These are phyloP conservation scores for Calosoma granatense DNA, from an alignment of 1,140 invertebrate species.

Conservation along the genomic window DNA sequence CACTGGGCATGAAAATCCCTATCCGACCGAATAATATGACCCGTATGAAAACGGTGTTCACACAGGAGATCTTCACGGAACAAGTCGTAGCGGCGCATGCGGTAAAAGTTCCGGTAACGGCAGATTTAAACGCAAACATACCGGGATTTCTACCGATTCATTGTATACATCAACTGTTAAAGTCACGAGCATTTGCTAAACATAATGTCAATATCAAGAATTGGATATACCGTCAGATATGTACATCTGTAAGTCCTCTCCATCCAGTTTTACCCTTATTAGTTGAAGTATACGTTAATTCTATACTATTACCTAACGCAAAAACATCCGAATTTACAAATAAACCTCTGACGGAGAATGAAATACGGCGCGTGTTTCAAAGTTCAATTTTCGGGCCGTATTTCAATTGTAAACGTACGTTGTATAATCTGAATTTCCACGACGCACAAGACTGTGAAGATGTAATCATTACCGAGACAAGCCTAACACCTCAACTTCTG, in stretches of 20 bases:
- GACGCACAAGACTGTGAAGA: slow-evolving; percentile 37
- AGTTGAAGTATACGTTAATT: slow-evolving; percentile 92
- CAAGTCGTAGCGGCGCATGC: slow-evolving; percentile 94
- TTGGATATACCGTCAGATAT: slow-evolving; percentile 93
- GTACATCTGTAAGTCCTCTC: slow-evolving; percentile 71
- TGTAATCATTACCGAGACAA: slow-evolving; percentile 50
- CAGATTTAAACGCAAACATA: slow-evolving; percentile 78
- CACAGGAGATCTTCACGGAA: slow-evolving; percentile 95
- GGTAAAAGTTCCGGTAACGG: slow-evolving; percentile 90
- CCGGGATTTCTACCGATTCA: slow-evolving; percentile 90
- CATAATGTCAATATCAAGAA: slow-evolving; percentile 90
- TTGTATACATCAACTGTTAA: slow-evolving; percentile 92
- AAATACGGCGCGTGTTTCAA: slow-evolving; percentile 78
- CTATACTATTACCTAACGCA: slow-evolving; percentile 70
- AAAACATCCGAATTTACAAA: slow-evolving; percentile 70
- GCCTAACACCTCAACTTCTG: slow-evolving; percentile 78
- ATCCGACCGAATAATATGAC: slow-evolving; percentile 85
- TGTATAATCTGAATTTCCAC: slow-evolving; percentile 40
- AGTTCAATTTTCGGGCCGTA: slow-evolving; percentile 62
- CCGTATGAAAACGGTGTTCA: slow-evolving; percentile 90
- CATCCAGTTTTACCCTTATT: slow-evolving; percentile 89
- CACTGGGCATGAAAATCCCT: slow-evolving; percentile 89
- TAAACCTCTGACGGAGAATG: slow-evolving; percentile 82
- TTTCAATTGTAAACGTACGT: slow-evolving; percentile 47
- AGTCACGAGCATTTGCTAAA: slow-evolving; percentile 91